Base-by-base conservation (phyloP, 1,140 invertebrate genomes). In the Sesamia nonagrioides region DNA sequence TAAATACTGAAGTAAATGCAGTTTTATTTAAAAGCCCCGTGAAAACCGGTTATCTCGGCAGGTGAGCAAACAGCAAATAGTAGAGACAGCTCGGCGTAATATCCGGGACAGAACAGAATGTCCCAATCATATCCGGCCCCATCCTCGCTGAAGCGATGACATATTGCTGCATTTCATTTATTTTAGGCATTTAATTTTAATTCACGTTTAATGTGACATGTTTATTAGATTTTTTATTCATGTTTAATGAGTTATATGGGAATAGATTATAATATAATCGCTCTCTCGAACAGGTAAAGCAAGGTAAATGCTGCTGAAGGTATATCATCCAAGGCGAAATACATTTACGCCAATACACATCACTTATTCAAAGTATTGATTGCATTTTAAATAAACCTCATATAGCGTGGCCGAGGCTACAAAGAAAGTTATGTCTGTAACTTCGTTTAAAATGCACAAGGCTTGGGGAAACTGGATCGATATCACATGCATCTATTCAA, bases 71-170 rank as follows among this genome's bases (percentile, higher is more conserved):
- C 72, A 75, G 58, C 63, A 79, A 81, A 82, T 63, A 77, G 68
- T 83, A 83, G 82, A 83, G 71, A 68, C 69, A 76, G 80, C 60
- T 74, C 73, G 75, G 66, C 82, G 87, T 83, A 91, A 91, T 91
- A 88, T 91, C 89, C 89, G 88, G 85, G 15, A 52, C 68, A 80
- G 84, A 85, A 83, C 82, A 80, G 63, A 85, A 78, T 84, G 79
- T 81, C 42, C 80, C 83, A 83, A 88, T 89, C 85, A 86, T 82
- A 88, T 88, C 88, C 89, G 84, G 80, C n/a, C 60, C 15, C 61
- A 63, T 58, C 58, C 42, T 17, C 76, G 61, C 50, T 68, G 42
- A 63, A 68, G 17, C 56, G 56, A 37, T 52, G 69, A 63, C 73
- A 69, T 75, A 71, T 73, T 78, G 42, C 18, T 71, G 37, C 37